Percentiles rank a stretch among this genome's conserved stretches.
phyloP scores from a whole-genome alignment of 1,140 invertebrate species.

The Drosophila bifasciata region DNA sequence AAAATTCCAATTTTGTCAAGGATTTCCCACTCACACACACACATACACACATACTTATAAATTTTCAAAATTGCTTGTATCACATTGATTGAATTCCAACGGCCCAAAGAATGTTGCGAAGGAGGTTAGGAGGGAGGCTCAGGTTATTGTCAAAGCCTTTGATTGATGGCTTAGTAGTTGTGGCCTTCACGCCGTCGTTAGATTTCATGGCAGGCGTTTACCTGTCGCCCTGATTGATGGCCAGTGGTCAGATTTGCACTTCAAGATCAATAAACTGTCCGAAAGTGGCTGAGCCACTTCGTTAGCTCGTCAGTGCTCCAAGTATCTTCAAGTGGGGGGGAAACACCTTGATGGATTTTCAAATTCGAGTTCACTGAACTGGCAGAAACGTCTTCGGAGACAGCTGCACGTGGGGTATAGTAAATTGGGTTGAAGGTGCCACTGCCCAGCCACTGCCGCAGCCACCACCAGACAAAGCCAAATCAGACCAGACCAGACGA shows the following conservation, averaged over 20 bases:
- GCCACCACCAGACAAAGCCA: too few relatives aligned
- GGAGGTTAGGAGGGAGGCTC: background rate
- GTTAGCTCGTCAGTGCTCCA: slow-evolving; percentile 38
- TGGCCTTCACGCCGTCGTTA: slow-evolving; percentile 43
- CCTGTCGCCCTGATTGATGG: slow-evolving; percentile 66
- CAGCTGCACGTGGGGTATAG: slow-evolving; percentile 18
- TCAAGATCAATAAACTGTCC: slow-evolving; percentile 55
- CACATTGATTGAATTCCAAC: slow-evolving; percentile 70
- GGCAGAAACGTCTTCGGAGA: slow-evolving; percentile 41
- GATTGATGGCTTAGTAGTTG: slow-evolving; percentile 60
- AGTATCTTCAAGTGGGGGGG: slow-evolving; percentile 18
- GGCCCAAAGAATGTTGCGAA: background rate
- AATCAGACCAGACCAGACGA: slow-evolving; percentile 18
- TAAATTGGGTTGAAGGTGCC: slow-evolving; percentile 14
- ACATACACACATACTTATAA: slow-evolving; percentile 30
- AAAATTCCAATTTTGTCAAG: slow-evolving; percentile 57
- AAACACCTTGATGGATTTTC: slow-evolving; percentile 44
- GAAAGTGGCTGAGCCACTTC: slow-evolving; percentile 30
- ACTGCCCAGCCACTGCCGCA: too few relatives aligned
- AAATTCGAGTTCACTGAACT: slow-evolving; percentile 65
- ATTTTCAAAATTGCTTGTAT: slow-evolving; percentile 56
- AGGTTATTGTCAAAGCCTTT: slow-evolving; percentile 30
- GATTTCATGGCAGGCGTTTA: slow-evolving; percentile 47
- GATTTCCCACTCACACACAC: slow-evolving; percentile 48
- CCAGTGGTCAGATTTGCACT: slow-evolving; percentile 62